Base-by-base conservation (phyloP, 2,113 vertebrate genomes). In the Neogale vison region DNA sequence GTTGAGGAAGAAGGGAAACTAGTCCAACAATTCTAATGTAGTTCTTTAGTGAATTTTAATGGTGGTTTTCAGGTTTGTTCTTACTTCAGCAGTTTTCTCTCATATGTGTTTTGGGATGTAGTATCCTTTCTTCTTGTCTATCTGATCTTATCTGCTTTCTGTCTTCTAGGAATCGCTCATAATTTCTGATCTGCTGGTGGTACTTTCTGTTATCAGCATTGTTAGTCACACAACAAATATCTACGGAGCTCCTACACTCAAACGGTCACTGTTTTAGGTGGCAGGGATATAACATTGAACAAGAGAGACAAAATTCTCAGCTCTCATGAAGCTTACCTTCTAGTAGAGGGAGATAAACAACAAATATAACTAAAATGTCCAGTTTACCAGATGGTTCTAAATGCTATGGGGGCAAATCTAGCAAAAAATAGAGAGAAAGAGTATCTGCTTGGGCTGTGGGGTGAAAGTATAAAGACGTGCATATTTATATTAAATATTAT, bases 1-100 rank as follows among this genome's bases (percentile, higher is more conserved):
- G 4, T 71, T 88, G 10, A 47, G 69, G 21, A 47, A 79, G 29
- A 93, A 65, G 10, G 3, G 31, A n/a, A 90, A 72, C n/a, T 47
- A 90, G 52, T n/a, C 17, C 80, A 83, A 7, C 7, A 3, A 36
- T 90, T 95, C 47, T 45, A 63, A 63, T 86, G 72, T 7, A 81
- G 18, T 34, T 87, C 45, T 76, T 90, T 59, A 94, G 61, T 71
- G 88, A 71, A 92, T 80, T 81, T 95, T 31, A 77, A 42, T 71
- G 24, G 31, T 72, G 29, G 63, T 65, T 34, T 65, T 65, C 14
- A 29, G 4, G 6, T 63, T 93, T 95, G 15, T 88, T 96, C 59
- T 76, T 81, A 85, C 17, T 52, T 92, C 10, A 45, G 36, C 10
- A 55, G 12, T 92, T 92, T 88, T 87, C 84, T 88, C 21, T n/a